Conservation (phyloP, 2,888 invertebrate species). For the Agrilus biguttatus region DNA sequence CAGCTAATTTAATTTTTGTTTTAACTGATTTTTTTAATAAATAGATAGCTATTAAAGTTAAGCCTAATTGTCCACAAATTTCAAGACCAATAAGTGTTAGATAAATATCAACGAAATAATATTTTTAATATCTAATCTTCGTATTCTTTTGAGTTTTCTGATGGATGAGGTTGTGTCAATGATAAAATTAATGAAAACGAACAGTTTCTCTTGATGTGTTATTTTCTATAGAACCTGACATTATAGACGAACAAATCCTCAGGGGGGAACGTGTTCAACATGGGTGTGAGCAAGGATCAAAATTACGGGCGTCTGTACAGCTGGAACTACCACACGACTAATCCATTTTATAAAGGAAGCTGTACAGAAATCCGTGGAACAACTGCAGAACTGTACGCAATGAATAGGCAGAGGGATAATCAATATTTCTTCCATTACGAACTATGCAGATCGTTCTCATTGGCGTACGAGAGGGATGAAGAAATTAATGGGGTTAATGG, state of each 20-base stretch:
- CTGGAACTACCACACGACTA: constrained; percentile 55
- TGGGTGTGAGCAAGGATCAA: constrained; percentile 53
- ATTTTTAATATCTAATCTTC: no score
- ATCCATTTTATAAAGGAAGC: constrained; percentile 34
- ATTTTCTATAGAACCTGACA: not conserved
- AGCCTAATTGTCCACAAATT: no score
- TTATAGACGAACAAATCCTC: constrained; percentile 61
- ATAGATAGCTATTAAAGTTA: no score
- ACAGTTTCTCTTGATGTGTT: no score
- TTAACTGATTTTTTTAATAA: no score
- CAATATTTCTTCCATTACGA: constrained; percentile 59
- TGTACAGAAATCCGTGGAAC: constrained; percentile 55
- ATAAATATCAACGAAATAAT: no score
- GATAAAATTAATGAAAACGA: no score
- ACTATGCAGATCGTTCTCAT: constrained; percentile 52
- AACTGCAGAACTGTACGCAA: constrained; percentile 68
- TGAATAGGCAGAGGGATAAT: constrained; percentile 40
- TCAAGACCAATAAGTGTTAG: no score
- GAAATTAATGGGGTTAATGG: constrained; percentile 44
- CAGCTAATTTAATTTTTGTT: no score
- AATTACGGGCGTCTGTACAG: constrained; percentile 53
- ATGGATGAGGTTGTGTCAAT: no score
- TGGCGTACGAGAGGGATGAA: constrained; percentile 46
- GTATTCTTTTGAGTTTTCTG: no score
- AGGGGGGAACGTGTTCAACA: constrained; percentile 59